phyloP scores from a whole-genome alignment of 1,140 invertebrate genomes.

The Macrostomum lignano region DNA sequence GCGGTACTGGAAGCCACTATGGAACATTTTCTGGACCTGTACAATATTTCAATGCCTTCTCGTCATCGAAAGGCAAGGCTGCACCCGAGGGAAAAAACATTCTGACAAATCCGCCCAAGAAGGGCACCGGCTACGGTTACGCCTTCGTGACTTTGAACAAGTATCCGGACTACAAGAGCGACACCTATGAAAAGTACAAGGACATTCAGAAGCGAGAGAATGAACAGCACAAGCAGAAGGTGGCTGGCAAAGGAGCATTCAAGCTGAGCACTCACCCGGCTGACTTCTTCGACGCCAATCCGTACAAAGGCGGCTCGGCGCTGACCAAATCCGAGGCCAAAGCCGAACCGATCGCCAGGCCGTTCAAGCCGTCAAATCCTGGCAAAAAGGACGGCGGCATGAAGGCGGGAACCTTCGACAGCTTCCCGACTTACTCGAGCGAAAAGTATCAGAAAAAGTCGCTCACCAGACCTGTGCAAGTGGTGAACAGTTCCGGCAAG shows the following conservation, averaged over 20 bases:
- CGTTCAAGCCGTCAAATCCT: slow-evolving; percentile 23
- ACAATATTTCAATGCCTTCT: slow-evolving; percentile 14
- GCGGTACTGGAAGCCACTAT: slow-evolving; percentile 21
- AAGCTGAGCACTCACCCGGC: slow-evolving; percentile 19
- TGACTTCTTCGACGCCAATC: slow-evolving; percentile 21
- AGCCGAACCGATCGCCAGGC: slow-evolving; percentile 13
- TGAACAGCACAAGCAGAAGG: slow-evolving; percentile 12
- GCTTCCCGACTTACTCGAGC: neutral
- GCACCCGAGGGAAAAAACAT: slow-evolving; percentile 9
- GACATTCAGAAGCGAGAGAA: slow-evolving; percentile 15
- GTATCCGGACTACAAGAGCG: slow-evolving; percentile 8
- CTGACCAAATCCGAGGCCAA: slow-evolving; percentile 11
- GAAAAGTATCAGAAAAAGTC: neutral
- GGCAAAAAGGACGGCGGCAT: slow-evolving; percentile 7
- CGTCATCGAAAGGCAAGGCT: slow-evolving; percentile 10
- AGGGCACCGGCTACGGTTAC: slow-evolving; percentile 9
- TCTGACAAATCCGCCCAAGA: slow-evolving; percentile 8
- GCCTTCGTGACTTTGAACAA: slow-evolving; percentile 5
- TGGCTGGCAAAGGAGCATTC: slow-evolving; percentile 19
- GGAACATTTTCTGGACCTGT: slow-evolving; percentile 21
- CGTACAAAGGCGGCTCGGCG: slow-evolving; percentile 13
- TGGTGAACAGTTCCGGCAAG: slow-evolving; percentile 23
- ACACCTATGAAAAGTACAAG: slow-evolving; percentile 10
- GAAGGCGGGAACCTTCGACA: neutral
- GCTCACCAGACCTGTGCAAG: slow-evolving; percentile 11